Evolutionary conservation across 1,140 invertebrate genomes (phyloP).

Genomic region (Eurosta solidaginis): DNA sequence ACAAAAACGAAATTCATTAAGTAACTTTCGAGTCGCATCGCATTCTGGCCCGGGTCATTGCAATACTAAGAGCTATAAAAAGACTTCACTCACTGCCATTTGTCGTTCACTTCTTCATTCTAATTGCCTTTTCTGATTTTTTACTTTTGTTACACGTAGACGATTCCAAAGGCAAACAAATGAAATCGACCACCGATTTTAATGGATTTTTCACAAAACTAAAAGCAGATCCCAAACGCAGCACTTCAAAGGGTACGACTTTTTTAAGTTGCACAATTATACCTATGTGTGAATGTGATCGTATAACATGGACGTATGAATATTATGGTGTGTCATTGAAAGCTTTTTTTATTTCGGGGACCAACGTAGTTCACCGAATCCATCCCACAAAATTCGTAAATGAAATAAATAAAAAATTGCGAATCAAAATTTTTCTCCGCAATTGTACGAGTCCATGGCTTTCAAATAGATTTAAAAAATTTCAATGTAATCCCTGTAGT

Average conservation of each 20-base stretch:
- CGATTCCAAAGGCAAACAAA: not conserved
- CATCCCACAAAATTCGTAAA: too few species aligned
- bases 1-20: slow-evolving; percentile 31
- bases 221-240: not conserved
- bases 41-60: not conserved
- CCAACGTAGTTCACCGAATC: too few species aligned
- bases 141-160: slow-evolving; percentile 8
- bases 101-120: slow-evolving; percentile 25
- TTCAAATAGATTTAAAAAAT: too few species aligned
- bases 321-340: too few species aligned
- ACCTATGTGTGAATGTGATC: not conserved
- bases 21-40: not conserved
- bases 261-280: not conserved
- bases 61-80: slow-evolving; percentile 11
- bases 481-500: too few species aligned
- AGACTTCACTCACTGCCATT: slow-evolving; percentile 1
- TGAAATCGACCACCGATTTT: not conserved
- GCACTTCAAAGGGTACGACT: slow-evolving; percentile 3
- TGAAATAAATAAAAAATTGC: too few species aligned
- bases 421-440: too few species aligned
- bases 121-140: not conserved
- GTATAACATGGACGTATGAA: not conserved
- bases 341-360: too few species aligned
- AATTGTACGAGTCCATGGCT: too few species aligned
- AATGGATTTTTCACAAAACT: slow-evolving; percentile 10